Evolutionary conservation across 2,888 invertebrate genomes (phyloP), one percentile per base, ranked within the genome.

Genomic region (Ametastegia equiseti): DNA sequence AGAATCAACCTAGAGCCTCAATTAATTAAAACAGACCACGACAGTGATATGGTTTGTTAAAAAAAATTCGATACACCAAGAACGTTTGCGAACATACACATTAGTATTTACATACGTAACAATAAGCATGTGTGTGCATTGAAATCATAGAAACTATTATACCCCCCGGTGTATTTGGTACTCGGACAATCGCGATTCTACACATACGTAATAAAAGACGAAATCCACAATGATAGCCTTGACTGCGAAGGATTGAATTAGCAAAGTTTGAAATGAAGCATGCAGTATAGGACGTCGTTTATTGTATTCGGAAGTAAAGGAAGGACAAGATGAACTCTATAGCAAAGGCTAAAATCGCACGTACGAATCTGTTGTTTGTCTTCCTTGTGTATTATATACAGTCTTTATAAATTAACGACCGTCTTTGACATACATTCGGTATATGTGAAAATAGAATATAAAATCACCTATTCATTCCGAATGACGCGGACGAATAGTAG

Each of bases 371-470:
- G n/a, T 65, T 33, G 7, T 19, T 9, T 7, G 6, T 27, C 11
- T 63, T 30, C 5, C 2, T 57, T 57, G 23, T 60, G 1, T 60
- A 7, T n/a, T 65, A 36, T 23, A 39, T 27, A 39, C 1, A 11
- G 6, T 2, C 45, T 23, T 45, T 47, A 30, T 45, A 6, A 23
- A 33, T 30, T 54, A 73, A 73, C 19, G 33, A 54, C 33, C 33
- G 75, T 11, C 75, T 54, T 75, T 75, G 75, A 75, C 75, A 75
- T 36, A 75, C 75, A 54, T 75, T 75, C 19, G 36, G 7, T 50
- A 33, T 30, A 42, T 30, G 15, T 23, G 13, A 42, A 19, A 0
- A 30, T 27, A 15, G 1, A 42, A 6, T 42, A 42, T 19, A n/a
- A 27, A 69, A 19, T 69, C 42, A 42, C 23, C 69, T 5, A 42